Conservation (phyloP, 2,797 vertebrate species). For the Percopsis omiscomaycus region DNA sequence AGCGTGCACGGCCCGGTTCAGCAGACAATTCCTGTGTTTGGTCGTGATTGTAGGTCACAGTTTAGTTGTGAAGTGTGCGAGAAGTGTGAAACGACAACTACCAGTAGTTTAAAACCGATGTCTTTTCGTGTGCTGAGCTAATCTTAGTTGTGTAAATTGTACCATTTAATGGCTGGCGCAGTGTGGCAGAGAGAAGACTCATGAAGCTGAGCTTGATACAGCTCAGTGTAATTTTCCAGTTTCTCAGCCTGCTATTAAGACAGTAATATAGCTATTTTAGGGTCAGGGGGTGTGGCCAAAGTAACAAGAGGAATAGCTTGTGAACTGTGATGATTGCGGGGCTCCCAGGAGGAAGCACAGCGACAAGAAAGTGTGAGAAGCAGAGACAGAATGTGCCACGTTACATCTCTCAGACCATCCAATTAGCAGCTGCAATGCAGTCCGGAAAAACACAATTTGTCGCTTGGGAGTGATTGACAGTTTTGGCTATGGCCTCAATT, state of each 20-base stretch:
- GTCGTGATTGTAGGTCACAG: no score
- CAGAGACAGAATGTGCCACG: slow-evolving; percentile 38
- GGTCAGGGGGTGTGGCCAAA: slow-evolving; percentile 23
- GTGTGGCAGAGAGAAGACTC: not conserved
- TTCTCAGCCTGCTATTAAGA: slow-evolving; percentile 34
- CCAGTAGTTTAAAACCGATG: slow-evolving; percentile 15
- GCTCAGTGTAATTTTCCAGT: slow-evolving; percentile 37
- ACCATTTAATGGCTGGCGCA: not conserved
- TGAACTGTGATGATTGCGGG: slow-evolving; percentile 13
- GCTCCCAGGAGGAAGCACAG: not conserved
- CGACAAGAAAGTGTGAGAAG: slow-evolving; percentile 11
- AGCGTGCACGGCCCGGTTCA: no score
- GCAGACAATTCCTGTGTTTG: no score
- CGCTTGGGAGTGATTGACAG: slow-evolving; percentile 41
- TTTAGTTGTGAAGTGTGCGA: slow-evolving; percentile 18
- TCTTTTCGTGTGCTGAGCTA: not conserved
- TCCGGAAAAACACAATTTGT: slow-evolving; percentile 43
- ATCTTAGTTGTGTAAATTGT: slow-evolving; percentile 21
- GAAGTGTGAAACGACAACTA: slow-evolving; percentile 12
- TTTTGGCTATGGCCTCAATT: slow-evolving; percentile 29
- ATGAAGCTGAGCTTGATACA: slow-evolving; percentile 30
- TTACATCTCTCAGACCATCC: slow-evolving; percentile 42
- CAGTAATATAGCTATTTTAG: slow-evolving; percentile 50
- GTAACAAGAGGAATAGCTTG: slow-evolving; percentile 31
- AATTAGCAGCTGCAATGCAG: slow-evolving; percentile 46